These are phyloP conservation scores for Osmerus mordax DNA, from an alignment of 2,113 vertebrate species.

Conservation along the genomic window DNA sequence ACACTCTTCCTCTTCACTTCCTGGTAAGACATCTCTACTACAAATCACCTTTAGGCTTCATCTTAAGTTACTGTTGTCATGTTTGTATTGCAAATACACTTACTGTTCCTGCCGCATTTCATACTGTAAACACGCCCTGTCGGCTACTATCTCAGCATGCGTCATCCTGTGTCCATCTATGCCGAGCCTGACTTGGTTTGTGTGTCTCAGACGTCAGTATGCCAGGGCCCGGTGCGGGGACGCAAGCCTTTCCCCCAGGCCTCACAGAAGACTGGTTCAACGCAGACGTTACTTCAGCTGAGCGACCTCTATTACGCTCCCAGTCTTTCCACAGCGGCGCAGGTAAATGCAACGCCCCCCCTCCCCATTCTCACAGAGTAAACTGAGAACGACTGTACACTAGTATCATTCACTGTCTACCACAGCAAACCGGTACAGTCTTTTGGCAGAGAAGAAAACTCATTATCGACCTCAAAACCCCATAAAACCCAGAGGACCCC, in stretches of 20 bases:
- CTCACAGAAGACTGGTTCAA: conserved; percentile 53
- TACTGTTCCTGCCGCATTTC: neutral
- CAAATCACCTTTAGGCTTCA: neutral
- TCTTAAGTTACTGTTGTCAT: neutral
- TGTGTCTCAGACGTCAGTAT: conserved; percentile 67
- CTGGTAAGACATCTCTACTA: conserved; percentile 63
- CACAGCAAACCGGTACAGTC: conserved; percentile 39
- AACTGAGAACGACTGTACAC: conserved; percentile 29
- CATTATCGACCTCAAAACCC: conserved; percentile 32
- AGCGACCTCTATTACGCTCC: conserved; percentile 60
- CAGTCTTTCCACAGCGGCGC: conserved; percentile 67
- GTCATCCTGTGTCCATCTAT: conserved; percentile 1
- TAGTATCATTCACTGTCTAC: conserved; percentile 56
- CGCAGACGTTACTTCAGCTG: conserved; percentile 54
- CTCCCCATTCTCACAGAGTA: conserved; percentile 1
- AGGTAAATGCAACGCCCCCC: conserved; percentile 56
- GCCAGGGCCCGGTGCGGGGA: conserved; percentile 58
- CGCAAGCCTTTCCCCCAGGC: conserved; percentile 32
- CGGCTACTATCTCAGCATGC: too few species aligned
- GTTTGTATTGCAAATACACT: neutral
- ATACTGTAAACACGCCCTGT: too few species aligned
- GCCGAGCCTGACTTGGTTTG: neutral
- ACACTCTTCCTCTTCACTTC: conserved; percentile 79
- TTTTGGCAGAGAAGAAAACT: conserved; percentile 44
- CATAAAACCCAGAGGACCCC: conserved; percentile 36